Conservation (phyloP, 2,888 invertebrate species). For the Athetis lepigone region DNA sequence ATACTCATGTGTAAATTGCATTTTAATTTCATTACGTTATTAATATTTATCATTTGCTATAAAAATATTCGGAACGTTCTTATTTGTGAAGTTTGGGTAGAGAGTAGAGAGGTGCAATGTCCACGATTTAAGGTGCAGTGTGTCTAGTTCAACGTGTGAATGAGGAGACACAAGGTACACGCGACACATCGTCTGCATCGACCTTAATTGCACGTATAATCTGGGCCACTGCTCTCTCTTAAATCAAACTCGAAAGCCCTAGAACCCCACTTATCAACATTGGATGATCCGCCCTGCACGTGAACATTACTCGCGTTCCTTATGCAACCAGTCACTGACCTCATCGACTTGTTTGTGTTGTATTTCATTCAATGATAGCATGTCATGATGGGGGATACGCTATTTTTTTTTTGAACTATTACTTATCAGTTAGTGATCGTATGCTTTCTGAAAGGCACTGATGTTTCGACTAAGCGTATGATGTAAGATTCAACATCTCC, state of each 20-base stretch:
- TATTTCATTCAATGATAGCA: constrained; percentile 76
- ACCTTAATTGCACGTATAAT: constrained; percentile 86
- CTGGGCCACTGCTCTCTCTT: constrained; percentile 89
- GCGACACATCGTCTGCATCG: constrained; percentile 83
- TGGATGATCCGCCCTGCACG: constrained; percentile 81
- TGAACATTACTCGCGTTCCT: constrained; percentile 74
- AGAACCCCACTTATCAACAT: constrained; percentile 85
- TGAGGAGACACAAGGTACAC: constrained; percentile 67
- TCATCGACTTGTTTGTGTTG: constrained; percentile 75
- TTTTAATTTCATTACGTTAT: constrained; percentile 69
- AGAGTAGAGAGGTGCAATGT: background rate
- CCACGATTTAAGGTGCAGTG: constrained; percentile 53
- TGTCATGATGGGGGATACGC: constrained; percentile 72
- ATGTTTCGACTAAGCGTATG: constrained; percentile 53
- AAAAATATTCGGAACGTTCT: constrained; percentile 33
- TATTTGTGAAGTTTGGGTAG: constrained; percentile 7
- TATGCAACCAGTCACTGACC: constrained; percentile 87
- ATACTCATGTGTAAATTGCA: constrained; percentile 70
- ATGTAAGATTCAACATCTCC: constrained; percentile 54
- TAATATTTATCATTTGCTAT: constrained; percentile 31
- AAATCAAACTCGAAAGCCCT: constrained; percentile 89
- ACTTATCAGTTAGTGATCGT: constrained; percentile 66
- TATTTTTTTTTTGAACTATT: constrained; percentile 70
- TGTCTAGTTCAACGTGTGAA: constrained; percentile 67
- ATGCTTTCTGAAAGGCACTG: constrained; percentile 75